Evolutionary conservation across 2,113 vertebrate genomes (phyloP).

Genomic region (Embiotoca jacksoni): DNA sequence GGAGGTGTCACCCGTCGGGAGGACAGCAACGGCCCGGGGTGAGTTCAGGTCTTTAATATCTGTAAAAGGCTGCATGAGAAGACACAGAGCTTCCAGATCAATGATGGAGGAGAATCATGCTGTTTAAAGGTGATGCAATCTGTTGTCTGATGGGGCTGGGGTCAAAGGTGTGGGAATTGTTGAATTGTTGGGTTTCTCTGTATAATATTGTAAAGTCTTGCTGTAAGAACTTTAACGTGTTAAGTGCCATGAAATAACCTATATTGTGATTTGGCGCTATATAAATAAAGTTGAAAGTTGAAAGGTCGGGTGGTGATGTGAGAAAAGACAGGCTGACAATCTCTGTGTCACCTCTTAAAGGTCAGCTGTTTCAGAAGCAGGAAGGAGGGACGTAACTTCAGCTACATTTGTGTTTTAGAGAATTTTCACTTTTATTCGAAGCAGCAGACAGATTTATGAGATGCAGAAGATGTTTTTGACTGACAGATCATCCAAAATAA

Average conservation of each 20-base stretch:
- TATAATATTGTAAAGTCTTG: too few relatives aligned
- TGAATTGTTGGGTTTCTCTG: too few relatives aligned
- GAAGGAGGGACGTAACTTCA: not conserved
- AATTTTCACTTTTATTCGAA: not conserved
- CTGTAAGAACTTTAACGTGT: too few relatives aligned
- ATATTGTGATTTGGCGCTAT: too few relatives aligned
- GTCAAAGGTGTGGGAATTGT: slow-evolving; percentile 14
- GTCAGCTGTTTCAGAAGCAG: not conserved
- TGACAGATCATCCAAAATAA: not conserved
- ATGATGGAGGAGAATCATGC: not conserved
- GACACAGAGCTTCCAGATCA: not conserved
- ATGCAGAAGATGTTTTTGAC: not conserved
- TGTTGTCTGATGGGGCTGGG: slow-evolving; percentile 10
- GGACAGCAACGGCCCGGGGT: slow-evolving; percentile 97
- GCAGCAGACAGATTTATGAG: not conserved
- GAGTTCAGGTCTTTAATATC: slow-evolving; percentile 61
- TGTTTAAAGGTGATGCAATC: slow-evolving; percentile 33
- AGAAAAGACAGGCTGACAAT: not conserved
- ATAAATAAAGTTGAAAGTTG: too few relatives aligned
- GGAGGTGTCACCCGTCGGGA: slow-evolving; percentile 86
- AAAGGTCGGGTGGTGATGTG: not conserved
- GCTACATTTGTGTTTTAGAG: too few relatives aligned
- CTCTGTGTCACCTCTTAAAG: slow-evolving; percentile 1
- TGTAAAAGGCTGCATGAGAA: not conserved
- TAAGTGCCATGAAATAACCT: too few relatives aligned